These are phyloP conservation scores for Apodemia mormo DNA, from an alignment of 2,888 invertebrate species.

Conservation along the genomic window DNA sequence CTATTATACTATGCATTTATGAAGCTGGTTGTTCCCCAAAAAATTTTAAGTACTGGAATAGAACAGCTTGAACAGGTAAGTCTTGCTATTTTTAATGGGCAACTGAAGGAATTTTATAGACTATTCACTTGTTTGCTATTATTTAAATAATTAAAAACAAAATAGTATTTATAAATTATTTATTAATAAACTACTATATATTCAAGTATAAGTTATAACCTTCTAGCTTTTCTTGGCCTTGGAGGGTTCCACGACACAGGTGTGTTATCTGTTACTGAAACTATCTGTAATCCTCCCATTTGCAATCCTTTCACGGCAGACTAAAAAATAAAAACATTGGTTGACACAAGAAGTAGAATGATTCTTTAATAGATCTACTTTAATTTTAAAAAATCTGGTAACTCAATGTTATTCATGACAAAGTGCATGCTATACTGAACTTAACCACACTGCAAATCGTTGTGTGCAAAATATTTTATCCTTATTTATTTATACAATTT, in stretches of 20 bases:
- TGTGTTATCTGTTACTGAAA: constrained; percentile 96
- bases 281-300: constrained; percentile 93
- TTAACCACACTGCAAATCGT: no score
- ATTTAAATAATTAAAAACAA: constrained; percentile 2
- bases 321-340: constrained; percentile 74
- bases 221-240: constrained; percentile 91
- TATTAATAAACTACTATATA: constrained; percentile 20
- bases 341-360: neutral
- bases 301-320: constrained; percentile 96
- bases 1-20: no score
- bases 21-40: no score
- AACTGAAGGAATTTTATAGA: no score
- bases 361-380: neutral
- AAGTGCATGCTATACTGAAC: no score
- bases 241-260: constrained; percentile 91
- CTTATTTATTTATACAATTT: no score
- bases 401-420: no score
- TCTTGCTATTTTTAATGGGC: no score
- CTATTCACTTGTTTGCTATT: neutral
- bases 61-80: no score
- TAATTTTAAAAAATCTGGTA: neutral
- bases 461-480: no score
- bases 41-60: no score
- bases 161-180: constrained; percentile 16
- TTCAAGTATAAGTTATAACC: constrained; percentile 82